Percentiles rank a stretch among this genome's conserved stretches.
These are phyloP conservation scores for Turdus rufiventris DNA, from an alignment of 2,113 vertebrate species.

Conservation along the genomic window DNA sequence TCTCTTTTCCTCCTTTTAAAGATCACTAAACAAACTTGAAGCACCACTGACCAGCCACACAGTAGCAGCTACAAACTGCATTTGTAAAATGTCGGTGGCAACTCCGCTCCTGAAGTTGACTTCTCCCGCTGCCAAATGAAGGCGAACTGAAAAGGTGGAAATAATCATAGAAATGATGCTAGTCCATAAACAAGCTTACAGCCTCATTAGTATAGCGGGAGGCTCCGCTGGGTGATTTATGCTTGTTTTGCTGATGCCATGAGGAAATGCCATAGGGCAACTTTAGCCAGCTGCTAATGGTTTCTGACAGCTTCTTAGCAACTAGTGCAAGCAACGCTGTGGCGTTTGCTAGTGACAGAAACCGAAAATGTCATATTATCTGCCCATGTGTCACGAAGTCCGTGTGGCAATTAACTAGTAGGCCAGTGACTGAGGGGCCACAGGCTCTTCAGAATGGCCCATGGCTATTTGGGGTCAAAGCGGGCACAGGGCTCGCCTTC, in stretches of 20 bases:
- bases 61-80: conserved; percentile 68
- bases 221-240: conserved; percentile 88
- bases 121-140: conserved; percentile 81
- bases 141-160: conserved; percentile 87
- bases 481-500: conserved; percentile 56
- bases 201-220: conserved; percentile 95
- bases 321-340: conserved; percentile 84
- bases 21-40: conserved; percentile 74
- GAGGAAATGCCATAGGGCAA: conserved; percentile 94
- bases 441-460: conserved; percentile 91
- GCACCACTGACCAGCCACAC: conserved; percentile 69
- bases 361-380: conserved; percentile 90
- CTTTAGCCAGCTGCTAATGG: conserved; percentile 91
- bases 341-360: conserved; percentile 84
- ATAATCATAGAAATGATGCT: conserved; percentile 94
- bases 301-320: conserved; percentile 97
- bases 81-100: conserved; percentile 78
- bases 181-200: conserved; percentile 91
- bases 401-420: conserved; percentile 95
- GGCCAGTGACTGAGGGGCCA: conserved; percentile 94
- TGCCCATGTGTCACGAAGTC: conserved; percentile 85
- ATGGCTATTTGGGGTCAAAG: conserved; percentile 83
- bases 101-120: conserved; percentile 72
- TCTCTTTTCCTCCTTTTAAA: conserved; percentile 55
- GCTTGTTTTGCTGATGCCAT: conserved; percentile 86